phyloP scores from a whole-genome alignment of 2,888 invertebrate genomes.

The Mechanitis messenoides region DNA sequence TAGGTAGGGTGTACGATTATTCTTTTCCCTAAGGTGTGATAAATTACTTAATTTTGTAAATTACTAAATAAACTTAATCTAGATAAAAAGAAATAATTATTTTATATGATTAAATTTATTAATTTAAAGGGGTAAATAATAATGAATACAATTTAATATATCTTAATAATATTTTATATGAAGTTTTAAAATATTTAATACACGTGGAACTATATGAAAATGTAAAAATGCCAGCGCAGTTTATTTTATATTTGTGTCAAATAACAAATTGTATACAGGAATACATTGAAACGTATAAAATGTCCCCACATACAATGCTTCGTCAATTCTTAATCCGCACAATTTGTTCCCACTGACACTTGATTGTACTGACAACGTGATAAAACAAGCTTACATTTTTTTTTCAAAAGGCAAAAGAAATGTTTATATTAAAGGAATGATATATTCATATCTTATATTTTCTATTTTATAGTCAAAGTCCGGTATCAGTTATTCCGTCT shows the following conservation, averaged over 20 bases:
- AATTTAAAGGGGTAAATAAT: not conserved
- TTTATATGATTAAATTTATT: too few relatives aligned
- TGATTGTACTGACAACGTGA: not conserved
- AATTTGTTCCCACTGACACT: conserved; percentile 1
- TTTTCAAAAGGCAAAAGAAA: too few relatives aligned
- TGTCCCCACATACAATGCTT: conserved; percentile 3
- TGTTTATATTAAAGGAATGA: too few relatives aligned
- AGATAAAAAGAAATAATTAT: not conserved
- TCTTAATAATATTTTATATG: too few relatives aligned
- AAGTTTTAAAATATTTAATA: too few relatives aligned
- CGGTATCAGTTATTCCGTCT: too few relatives aligned
- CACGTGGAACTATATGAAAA: too few relatives aligned
- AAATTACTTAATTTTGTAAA: not conserved
- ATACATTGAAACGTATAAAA: not conserved
- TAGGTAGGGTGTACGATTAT: conserved; percentile 18
- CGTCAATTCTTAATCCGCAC: not conserved
- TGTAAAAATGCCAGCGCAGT: too few relatives aligned
- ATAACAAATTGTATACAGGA: not conserved
- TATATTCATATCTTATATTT: too few relatives aligned
- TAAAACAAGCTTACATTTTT: too few relatives aligned
- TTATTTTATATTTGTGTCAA: not conserved
- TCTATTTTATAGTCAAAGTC: too few relatives aligned
- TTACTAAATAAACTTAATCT: not conserved
- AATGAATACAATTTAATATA: not conserved
- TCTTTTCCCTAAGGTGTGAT: conserved; percentile 21